A percentile compares a stretch with the other conserved stretches of the same genome.
Conservation (phyloP, 2,888 invertebrate species). For the Erynnis tages region DNA sequence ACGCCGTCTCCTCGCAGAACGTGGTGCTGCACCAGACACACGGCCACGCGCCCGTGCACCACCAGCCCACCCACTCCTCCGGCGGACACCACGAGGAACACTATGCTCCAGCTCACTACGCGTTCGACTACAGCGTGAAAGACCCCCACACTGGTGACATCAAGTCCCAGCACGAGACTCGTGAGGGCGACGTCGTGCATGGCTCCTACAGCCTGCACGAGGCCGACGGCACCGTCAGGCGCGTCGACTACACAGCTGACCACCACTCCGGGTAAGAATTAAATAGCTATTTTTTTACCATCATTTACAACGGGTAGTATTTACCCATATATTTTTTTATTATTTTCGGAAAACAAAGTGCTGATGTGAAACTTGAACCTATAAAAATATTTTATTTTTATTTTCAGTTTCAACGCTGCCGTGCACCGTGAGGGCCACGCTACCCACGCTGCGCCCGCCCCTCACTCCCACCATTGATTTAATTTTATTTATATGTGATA, state of each 20-base stretch:
- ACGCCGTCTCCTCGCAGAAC: constrained; percentile 27
- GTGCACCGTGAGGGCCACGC: constrained; percentile 42
- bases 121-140: constrained; percentile 67
- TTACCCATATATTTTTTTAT: too few species aligned
- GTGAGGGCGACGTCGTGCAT: constrained; percentile 20
- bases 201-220: constrained; percentile 82
- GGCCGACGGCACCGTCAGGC: constrained; percentile 77
- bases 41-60: constrained; percentile 50
- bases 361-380: too few species aligned
- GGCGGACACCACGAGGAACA: constrained; percentile 62
- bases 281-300: too few species aligned
- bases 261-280: constrained; percentile 8
- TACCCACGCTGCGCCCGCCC: background rate
- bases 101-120: constrained; percentile 65
- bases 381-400: background rate
- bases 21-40: constrained; percentile 14
- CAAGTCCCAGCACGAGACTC: constrained; percentile 72
- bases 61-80: constrained; percentile 59
- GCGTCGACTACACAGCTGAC: constrained; percentile 16
- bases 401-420: constrained; percentile 49
- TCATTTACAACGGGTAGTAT: too few species aligned
- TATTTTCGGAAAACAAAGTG: too few species aligned
- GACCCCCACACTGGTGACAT: constrained; percentile 73
- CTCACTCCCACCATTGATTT: background rate
- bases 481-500: background rate